A percentile compares a stretch with the other conserved stretches of the same genome.
These are phyloP conservation scores for Gopherus flavomarginatus DNA, from an alignment of 2,113 vertebrate genomes.

Conservation along the genomic window DNA sequence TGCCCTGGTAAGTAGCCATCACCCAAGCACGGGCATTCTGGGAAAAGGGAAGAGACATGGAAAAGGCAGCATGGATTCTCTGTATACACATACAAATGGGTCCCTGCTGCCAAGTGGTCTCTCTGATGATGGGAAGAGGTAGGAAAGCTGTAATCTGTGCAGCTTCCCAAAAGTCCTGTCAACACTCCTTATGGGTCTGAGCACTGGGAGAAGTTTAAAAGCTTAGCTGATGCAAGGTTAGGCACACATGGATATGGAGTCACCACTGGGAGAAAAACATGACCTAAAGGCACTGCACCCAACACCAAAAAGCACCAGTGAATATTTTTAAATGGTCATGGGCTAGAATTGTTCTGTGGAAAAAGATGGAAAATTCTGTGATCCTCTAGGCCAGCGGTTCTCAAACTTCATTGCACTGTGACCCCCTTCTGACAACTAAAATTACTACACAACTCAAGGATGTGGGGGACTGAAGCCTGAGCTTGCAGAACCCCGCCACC, in stretches of 20 bases:
- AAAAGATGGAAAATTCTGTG: background rate
- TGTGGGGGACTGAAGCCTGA: no score
- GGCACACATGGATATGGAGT: rapidly evolving
- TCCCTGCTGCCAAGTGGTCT: background rate
- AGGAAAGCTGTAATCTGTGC: background rate
- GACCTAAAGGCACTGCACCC: background rate
- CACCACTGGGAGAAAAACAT: background rate
- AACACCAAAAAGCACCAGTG: background rate
- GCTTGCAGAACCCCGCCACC: no score
- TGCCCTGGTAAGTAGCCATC: constrained; percentile 64
- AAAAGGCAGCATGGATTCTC: background rate
- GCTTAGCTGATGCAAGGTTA: background rate
- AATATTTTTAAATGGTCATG: rapidly evolving
- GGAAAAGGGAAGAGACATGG: background rate
- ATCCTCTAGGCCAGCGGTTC: background rate
- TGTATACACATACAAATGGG: background rate
- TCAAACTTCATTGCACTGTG: no score
- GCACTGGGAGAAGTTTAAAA: background rate
- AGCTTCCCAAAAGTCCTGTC: background rate
- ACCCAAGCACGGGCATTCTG: background rate
- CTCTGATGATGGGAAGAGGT: rapidly evolving
- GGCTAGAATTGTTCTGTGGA: background rate
- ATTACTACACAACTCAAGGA: no score
- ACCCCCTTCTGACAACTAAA: no score
- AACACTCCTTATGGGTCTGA: background rate